Evolutionary conservation across 2,113 vertebrate species (phyloP).

Genomic region (Tetrax tetrax): DNA sequence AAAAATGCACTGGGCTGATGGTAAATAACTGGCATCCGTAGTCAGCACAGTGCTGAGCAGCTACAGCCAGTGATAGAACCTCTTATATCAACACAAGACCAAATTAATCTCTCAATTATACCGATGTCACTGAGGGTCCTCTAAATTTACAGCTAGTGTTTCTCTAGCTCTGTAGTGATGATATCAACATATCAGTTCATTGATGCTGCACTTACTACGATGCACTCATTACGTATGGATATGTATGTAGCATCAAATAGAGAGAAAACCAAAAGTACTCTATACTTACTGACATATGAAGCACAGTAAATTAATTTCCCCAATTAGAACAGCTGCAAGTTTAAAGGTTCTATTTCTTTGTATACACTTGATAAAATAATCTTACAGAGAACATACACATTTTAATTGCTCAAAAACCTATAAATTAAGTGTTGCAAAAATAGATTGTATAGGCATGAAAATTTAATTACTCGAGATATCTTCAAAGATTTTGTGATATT

Average conservation of each 20-base stretch:
- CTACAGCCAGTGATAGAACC: neutral
- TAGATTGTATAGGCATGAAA: neutral
- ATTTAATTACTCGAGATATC: neutral
- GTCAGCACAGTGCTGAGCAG: neutral
- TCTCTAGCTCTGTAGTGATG: neutral
- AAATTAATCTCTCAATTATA: neutral
- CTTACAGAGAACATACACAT: neutral
- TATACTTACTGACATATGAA: neutral
- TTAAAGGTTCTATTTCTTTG: slow-evolving; percentile 13
- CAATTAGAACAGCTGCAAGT: neutral
- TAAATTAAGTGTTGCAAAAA: neutral
- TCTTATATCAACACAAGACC: neutral
- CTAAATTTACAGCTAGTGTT: neutral
- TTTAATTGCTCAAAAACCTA: neutral
- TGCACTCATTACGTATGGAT: neutral
- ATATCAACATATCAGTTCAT: neutral
- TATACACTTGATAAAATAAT: neutral
- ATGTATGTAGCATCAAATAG: neutral
- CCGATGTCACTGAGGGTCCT: neutral
- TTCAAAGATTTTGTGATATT: neutral
- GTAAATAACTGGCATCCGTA: neutral
- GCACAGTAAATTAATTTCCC: neutral
- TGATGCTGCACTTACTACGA: neutral
- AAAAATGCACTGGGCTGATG: neutral
- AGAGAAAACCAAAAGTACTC: neutral